Conservation (phyloP, 2,113 vertebrate species). For the Apistogramma diplotaenia region DNA sequence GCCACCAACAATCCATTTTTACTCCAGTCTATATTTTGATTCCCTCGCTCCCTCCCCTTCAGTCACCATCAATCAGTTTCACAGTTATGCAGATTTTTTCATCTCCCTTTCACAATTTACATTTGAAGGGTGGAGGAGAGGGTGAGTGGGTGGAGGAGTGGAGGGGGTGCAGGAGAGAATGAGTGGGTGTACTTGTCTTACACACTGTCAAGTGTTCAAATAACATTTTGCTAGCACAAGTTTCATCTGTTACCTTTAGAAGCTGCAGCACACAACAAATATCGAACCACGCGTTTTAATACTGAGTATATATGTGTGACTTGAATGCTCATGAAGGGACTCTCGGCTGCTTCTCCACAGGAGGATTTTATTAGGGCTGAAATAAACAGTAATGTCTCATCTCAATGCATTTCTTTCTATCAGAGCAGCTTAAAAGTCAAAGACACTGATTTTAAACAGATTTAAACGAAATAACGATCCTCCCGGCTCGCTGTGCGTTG, state of each 20-base stretch:
- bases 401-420: neutral
- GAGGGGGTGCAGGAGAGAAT: neutral
- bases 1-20: neutral
- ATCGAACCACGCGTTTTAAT: neutral
- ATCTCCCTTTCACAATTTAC: neutral
- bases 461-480: too few species aligned
- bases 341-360: neutral
- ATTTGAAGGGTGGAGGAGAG: neutral
- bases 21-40: neutral
- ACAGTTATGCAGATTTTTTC: neutral
- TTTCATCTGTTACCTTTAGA: neutral
- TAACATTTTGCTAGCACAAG: neutral
- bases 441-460: neutral
- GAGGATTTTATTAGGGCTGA: neutral
- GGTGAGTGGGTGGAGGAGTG: neutral
- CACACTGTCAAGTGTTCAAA: neutral
- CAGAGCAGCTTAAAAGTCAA: neutral
- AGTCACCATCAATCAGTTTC: constrained; percentile 7
- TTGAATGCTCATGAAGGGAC: neutral
- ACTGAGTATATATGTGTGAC: neutral
- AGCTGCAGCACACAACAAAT: neutral
- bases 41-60: neutral
- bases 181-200: neutral
- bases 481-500: too few species aligned
- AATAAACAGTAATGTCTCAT: neutral